Conservation (phyloP, 1,140 invertebrate genomes). For the Sesamia nonagrioides region DNA sequence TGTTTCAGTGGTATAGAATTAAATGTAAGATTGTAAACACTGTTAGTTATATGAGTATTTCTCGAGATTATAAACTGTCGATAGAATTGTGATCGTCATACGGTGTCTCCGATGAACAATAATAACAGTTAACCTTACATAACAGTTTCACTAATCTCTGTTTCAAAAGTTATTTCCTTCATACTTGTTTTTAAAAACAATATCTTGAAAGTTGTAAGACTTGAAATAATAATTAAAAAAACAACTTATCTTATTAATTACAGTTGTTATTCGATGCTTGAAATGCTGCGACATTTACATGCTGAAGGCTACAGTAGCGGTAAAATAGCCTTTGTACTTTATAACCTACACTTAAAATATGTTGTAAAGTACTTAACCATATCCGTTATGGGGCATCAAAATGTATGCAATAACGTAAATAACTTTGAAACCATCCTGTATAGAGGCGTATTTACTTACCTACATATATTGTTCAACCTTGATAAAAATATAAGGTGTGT, state of each 20-base stretch:
- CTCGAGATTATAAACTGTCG: too few relatives aligned
- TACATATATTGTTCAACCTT: neutral
- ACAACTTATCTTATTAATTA: constrained; percentile 27
- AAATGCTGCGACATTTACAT: constrained; percentile 36
- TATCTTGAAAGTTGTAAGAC: neutral
- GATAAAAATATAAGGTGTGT: neutral
- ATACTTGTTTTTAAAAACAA: neutral
- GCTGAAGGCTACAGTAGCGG: constrained; percentile 21
- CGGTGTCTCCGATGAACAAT: neutral
- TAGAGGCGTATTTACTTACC: neutral
- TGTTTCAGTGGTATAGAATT: too few relatives aligned
- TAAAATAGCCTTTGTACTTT: constrained; percentile 28
- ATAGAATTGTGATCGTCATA: too few relatives aligned
- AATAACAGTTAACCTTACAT: neutral
- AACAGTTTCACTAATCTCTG: too few relatives aligned
- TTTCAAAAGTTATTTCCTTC: neutral
- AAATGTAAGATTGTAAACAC: too few relatives aligned
- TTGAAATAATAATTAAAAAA: constrained; percentile 8
- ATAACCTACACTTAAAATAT: constrained; percentile 37
- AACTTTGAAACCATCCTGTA: constrained; percentile 24
- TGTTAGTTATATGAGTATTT: too few relatives aligned
- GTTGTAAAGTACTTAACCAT: constrained; percentile 34
- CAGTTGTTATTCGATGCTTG: constrained; percentile 24
- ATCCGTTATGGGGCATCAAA: constrained; percentile 37
- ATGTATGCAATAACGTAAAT: constrained; percentile 28